phyloP scores from a whole-genome alignment of 2,888 invertebrate genomes.

The Agrotis clavis region DNA sequence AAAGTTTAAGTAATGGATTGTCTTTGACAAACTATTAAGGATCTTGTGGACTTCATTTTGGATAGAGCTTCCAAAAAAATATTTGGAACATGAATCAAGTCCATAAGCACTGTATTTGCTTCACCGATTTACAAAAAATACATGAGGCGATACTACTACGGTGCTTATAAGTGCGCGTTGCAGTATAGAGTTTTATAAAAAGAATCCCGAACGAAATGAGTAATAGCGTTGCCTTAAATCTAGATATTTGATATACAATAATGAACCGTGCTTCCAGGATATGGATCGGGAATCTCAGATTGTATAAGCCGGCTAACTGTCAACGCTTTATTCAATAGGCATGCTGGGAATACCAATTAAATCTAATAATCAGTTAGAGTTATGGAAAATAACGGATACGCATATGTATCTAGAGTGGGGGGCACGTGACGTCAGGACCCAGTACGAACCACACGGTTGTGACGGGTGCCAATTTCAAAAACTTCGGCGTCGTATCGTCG shows the following conservation, averaged over 20 bases:
- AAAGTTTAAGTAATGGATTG: neutral
- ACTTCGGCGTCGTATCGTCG: too few species aligned
- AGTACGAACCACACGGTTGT: too few species aligned
- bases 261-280: neutral
- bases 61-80: neutral
- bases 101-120: neutral
- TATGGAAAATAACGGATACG: too few species aligned
- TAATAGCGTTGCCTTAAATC: neutral
- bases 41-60: neutral
- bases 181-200: neutral
- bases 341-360: too few species aligned
- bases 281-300: constrained; percentile 22
- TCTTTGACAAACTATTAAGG: neutral
- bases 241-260: neutral
- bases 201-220: neutral
- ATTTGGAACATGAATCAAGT: neutral
- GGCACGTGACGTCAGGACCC: too few species aligned
- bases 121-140: too few species aligned
- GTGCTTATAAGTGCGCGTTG: neutral
- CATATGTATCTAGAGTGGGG: too few species aligned
- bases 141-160: neutral
- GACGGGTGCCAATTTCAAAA: too few species aligned
- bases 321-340: too few species aligned
- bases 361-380: too few species aligned
- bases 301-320: constrained; percentile 4